These are phyloP conservation scores for Trematomus loennbergii DNA, from an alignment of 2,113 vertebrate species.

Conservation along the genomic window DNA sequence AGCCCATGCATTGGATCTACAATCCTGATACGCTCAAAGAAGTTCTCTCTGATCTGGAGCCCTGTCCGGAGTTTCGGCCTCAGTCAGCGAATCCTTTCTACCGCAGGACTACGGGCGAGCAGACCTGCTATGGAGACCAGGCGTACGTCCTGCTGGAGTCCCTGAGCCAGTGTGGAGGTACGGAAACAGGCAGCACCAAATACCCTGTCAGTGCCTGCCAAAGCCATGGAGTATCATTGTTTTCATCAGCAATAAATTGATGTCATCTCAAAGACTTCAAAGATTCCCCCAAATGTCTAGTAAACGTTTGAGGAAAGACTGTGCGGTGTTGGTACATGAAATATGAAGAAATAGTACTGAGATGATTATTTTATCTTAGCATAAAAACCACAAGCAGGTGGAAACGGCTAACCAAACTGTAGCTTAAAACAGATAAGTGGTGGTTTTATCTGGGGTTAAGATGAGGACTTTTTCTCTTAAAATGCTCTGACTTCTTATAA, in stretches of 20 bases:
- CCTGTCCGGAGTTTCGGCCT: slow-evolving; percentile 77
- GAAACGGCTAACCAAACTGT: not conserved
- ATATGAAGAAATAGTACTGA: not conserved
- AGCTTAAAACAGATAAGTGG: not conserved
- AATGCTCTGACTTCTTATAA: not conserved
- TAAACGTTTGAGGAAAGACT: not conserved
- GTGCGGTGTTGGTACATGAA: not conserved
- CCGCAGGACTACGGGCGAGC: slow-evolving; percentile 73
- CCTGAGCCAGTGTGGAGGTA: slow-evolving; percentile 78
- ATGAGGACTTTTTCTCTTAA: not conserved
- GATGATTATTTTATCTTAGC: not conserved
- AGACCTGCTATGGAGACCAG: slow-evolving; percentile 84
- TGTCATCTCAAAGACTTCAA: not conserved
- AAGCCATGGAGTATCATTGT: not conserved
- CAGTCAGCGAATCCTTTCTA: slow-evolving; percentile 82
- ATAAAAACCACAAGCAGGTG: not conserved
- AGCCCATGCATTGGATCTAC: slow-evolving; percentile 85
- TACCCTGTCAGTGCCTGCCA: not conserved
- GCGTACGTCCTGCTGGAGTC: slow-evolving; percentile 80
- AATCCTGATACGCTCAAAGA: slow-evolving; percentile 65
- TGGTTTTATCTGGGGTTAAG: not conserved
- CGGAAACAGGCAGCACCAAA: not conserved
- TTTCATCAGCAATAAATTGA: not conserved
- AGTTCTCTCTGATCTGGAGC: slow-evolving; percentile 74
- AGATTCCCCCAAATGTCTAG: not conserved